These are phyloP conservation scores for Periophthalmus magnuspinnatus DNA, from an alignment of 2,797 vertebrate genomes.

Conservation along the genomic window DNA sequence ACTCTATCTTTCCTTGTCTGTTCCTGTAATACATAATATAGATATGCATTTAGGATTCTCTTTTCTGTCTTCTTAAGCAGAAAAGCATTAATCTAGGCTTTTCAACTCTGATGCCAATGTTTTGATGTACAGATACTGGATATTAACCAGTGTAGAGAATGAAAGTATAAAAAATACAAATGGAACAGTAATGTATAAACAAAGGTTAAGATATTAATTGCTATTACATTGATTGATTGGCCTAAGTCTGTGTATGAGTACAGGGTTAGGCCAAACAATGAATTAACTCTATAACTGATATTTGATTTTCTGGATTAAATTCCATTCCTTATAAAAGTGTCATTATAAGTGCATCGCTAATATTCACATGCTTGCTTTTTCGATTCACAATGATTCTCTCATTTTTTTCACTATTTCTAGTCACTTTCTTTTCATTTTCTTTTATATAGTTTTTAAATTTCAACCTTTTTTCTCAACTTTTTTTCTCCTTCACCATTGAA, in stretches of 20 bases:
- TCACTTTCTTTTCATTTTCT: background rate
- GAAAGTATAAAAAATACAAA: too few species aligned
- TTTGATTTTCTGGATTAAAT: background rate
- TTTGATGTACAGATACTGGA: background rate
- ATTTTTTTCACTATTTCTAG: background rate
- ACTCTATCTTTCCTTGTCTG: constrained; percentile 13
- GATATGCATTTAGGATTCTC: background rate
- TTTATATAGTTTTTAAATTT: background rate
- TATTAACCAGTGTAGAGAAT: too few species aligned
- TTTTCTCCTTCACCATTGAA: background rate
- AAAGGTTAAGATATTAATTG: too few species aligned
- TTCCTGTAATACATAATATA: constrained; percentile 12
- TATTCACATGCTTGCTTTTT: background rate
- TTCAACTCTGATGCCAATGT: background rate
- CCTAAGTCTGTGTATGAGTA: too few species aligned
- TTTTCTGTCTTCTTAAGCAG: background rate
- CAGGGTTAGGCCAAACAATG: too few species aligned
- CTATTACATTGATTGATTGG: too few species aligned
- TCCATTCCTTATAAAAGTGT: background rate
- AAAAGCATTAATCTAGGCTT: background rate
- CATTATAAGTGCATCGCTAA: background rate
- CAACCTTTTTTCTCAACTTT: background rate
- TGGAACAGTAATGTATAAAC: too few species aligned
- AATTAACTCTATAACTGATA: too few species aligned
- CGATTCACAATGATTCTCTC: background rate